These are phyloP conservation scores for Scaptomyza tumidula DNA, from an alignment of 2,888 invertebrate genomes.

Conservation along the genomic window DNA sequence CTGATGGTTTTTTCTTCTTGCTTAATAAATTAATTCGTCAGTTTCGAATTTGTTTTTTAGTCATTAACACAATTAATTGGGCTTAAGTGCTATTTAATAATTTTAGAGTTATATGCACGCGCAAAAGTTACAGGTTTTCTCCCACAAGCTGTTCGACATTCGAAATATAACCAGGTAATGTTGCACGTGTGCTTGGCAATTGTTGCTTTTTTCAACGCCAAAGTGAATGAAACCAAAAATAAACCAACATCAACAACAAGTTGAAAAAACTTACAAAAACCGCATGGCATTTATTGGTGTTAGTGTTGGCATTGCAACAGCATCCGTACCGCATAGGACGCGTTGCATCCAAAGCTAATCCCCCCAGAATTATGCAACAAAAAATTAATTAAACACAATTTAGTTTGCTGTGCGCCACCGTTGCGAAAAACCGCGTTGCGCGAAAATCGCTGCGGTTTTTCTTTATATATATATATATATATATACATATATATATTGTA, in stretches of 20 bases:
- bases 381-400: conserved; percentile 77
- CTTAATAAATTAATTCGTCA: neutral
- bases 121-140: neutral
- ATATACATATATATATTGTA: conserved; percentile 22
- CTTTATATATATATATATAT: conserved; percentile 36
- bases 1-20: no score
- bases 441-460: conserved; percentile 72
- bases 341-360: conserved; percentile 62
- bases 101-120: neutral
- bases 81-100: neutral
- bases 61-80: neutral
- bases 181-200: conserved; percentile 53
- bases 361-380: conserved; percentile 74
- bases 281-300: conserved; percentile 58
- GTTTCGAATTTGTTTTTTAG: neutral
- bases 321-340: conserved; percentile 36
- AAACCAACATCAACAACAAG: conserved; percentile 20
- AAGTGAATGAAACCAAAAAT: conserved; percentile 31
- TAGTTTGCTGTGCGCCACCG: conserved; percentile 59
- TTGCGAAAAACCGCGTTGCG: conserved; percentile 71
- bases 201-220: conserved; percentile 33
- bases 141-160: conserved; percentile 16
- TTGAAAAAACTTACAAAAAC: conserved; percentile 20
- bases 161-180: conserved; percentile 32
- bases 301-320: conserved; percentile 42